Evolutionary conservation across 2,797 vertebrate genomes (phyloP).

Genomic region (Characodon lateralis): DNA sequence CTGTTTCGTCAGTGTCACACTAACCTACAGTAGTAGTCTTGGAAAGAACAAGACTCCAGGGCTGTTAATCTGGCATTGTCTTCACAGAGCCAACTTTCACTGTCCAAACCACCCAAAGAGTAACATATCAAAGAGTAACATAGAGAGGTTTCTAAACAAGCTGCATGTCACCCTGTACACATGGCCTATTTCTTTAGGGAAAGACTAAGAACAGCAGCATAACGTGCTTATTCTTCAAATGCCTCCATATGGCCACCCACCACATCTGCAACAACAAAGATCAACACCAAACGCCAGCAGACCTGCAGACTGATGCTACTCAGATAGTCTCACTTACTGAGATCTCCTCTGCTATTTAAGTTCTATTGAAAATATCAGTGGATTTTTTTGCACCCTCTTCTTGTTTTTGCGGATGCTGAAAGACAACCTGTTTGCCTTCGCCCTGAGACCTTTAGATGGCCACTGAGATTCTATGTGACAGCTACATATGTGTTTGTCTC

Average conservation of each 20-base stretch:
- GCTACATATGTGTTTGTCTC: slow-evolving; percentile 47
- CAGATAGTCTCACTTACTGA: slow-evolving; percentile 18
- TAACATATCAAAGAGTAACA: slow-evolving; percentile 11
- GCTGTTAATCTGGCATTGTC: slow-evolving; percentile 16
- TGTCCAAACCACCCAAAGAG: slow-evolving; percentile 14
- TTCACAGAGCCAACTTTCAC: slow-evolving; percentile 22
- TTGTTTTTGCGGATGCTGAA: slow-evolving; percentile 36
- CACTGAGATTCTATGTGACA: slow-evolving; percentile 34
- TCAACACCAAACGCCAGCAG: slow-evolving; percentile 26
- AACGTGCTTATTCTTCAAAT: slow-evolving; percentile 66
- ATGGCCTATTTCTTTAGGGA: slow-evolving; percentile 78
- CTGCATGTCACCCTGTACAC: slow-evolving; percentile 63
- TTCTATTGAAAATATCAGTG: slow-evolving; percentile 24
- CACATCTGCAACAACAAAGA: slow-evolving; percentile 62
- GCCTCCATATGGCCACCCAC: slow-evolving; percentile 73
- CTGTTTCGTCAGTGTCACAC: slow-evolving; percentile 65
- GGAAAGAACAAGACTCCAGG: slow-evolving; percentile 31
- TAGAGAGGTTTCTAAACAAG: slow-evolving; percentile 31
- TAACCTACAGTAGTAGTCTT: slow-evolving; percentile 52
- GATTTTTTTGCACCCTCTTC: slow-evolving; percentile 42
- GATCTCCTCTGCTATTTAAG: slow-evolving; percentile 51
- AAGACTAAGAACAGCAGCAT: slow-evolving; percentile 74
- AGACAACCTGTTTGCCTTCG: slow-evolving; percentile 63
- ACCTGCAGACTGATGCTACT: slow-evolving; percentile 38
- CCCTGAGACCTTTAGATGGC: slow-evolving; percentile 31